Conservation (phyloP, 2,888 invertebrate genomes). For the Thysanoteuthis rhombus region DNA sequence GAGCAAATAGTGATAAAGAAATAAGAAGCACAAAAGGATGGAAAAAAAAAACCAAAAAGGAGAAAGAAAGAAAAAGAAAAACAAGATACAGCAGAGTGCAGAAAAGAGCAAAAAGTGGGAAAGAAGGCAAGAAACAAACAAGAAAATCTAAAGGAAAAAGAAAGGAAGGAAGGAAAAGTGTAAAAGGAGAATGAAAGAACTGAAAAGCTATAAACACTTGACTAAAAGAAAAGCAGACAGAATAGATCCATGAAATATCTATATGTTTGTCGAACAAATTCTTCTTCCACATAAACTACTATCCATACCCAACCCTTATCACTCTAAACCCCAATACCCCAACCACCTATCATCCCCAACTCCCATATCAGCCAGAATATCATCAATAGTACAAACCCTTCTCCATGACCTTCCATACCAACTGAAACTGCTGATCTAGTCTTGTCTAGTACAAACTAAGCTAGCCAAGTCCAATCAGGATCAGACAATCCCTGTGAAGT, state of each 20-base stretch:
- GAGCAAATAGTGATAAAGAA: too few relatives aligned
- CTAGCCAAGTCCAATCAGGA: background rate
- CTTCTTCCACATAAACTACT: background rate
- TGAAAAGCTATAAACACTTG: background rate
- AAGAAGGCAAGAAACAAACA: background rate
- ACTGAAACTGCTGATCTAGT: background rate
- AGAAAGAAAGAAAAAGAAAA: too few relatives aligned
- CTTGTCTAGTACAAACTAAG: background rate
- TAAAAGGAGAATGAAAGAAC: background rate
- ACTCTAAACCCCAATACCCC: too few relatives aligned
- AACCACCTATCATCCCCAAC: background rate
- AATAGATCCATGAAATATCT: background rate
- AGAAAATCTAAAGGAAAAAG: background rate
- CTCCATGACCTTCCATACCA: background rate
- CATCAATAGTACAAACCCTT: background rate
- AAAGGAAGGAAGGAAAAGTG: background rate
- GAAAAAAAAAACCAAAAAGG: too few relatives aligned
- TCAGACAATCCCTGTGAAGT: slow-evolving; percentile 12
- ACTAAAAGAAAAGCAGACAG: background rate
- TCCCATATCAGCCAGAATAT: background rate
- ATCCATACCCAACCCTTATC: too few relatives aligned
- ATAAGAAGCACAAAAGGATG: too few relatives aligned
- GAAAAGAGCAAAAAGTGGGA: too few relatives aligned
- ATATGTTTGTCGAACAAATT: background rate
- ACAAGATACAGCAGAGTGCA: too few relatives aligned